phyloP scores from a whole-genome alignment of 1,140 invertebrate species.

The Holotrichia oblita region DNA sequence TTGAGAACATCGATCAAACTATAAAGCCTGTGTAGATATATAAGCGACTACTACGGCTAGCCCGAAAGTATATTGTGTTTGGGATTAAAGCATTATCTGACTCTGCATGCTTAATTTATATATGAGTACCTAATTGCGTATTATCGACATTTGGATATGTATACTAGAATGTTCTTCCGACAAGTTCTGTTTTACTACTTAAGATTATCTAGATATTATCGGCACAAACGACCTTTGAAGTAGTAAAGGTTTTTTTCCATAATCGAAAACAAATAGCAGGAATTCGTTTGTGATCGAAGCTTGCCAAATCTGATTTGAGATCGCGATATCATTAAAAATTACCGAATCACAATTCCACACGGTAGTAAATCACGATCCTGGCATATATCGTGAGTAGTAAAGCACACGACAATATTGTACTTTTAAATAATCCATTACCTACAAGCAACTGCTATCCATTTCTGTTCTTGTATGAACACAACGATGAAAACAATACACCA shows the following conservation, averaged over 20 bases:
- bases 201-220: neutral
- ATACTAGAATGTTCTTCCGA: neutral
- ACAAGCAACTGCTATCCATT: no score
- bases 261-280: neutral
- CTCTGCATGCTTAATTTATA: neutral
- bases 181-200: neutral
- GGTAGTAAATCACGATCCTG: neutral
- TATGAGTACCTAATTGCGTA: neutral
- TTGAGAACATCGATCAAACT: neutral
- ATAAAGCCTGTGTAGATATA: neutral
- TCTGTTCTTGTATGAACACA: no score
- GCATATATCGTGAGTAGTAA: neutral
- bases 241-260: neutral
- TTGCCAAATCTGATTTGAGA: neutral
- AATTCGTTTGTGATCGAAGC: neutral
- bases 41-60: neutral
- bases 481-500: no score
- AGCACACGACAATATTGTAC: no score
- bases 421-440: no score
- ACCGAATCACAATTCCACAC: neutral
- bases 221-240: neutral
- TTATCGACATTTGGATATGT: neutral
- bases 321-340: neutral
- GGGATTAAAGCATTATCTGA: neutral
- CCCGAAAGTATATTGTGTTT: neutral